Base-by-base conservation (phyloP, 2,797 vertebrate species). In the Melanotaenia parkinsoni region DNA sequence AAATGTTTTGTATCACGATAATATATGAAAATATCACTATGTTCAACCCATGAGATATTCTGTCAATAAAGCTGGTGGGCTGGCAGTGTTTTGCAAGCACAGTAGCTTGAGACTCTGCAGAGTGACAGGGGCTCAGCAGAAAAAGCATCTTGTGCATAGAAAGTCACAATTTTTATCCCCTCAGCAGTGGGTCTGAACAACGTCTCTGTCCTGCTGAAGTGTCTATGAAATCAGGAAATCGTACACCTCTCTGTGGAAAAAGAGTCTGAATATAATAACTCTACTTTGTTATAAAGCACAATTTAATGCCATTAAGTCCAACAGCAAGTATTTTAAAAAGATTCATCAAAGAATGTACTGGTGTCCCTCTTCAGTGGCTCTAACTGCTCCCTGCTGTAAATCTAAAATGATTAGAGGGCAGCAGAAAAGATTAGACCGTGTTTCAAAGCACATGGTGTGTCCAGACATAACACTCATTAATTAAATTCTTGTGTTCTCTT, bases 381-480 rank as follows among this genome's bases (percentile, higher is more conserved):
- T 63, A 40, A 71, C 73, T 76, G 80, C 70, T 87, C 83, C 53
- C 74, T 35, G 73, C 81, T 79, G 77, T 91, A 92, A 92, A 92
- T 91, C 84, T 81, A 26, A 85, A 82, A 85, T 75, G 79, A 88
- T 91, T 85, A 90, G 79, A 86, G 77, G 83, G 67, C 84, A 86
- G 80, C 82, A 79, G 71, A 75, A 77, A 69, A 81, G 84, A 92
- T 88, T 82, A 80, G 84, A 83, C 76, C 74, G 83, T 90, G 86
- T 92, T 90, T 92, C 88, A 89, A 72, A 85, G 77, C 70, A 58
- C 74, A 84, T 84, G 88, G 82, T 74, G 74, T 79, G 86, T 80
- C 88, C 84, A 83, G 87, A 85, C 80, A 76, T 86, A 88, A 82
- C 85, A 79, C 87, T 82, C 77, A 91, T 92, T 91, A 90, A 92